Percentiles rank a stretch among this genome's conserved stretches.
Conservation (phyloP, 2,888 invertebrate species). For the Atrina japonica region DNA sequence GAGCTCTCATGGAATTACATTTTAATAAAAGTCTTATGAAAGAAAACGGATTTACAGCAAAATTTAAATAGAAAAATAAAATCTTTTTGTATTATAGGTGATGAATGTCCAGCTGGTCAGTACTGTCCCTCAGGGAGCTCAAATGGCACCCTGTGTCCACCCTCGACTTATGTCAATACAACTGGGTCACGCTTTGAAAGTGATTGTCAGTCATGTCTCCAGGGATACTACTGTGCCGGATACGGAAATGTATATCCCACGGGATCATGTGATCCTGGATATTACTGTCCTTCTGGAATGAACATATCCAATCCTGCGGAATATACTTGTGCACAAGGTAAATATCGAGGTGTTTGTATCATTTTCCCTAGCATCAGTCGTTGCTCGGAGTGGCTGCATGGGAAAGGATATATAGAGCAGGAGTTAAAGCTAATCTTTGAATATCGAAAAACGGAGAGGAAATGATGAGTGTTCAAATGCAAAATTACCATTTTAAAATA, state of each 20-base stretch:
- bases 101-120: constrained; percentile 68
- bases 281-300: constrained; percentile 76
- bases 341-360: no score
- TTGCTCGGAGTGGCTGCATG: no score
- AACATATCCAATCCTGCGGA: constrained; percentile 66
- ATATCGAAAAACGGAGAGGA: no score
- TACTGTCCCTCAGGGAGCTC: constrained; percentile 68
- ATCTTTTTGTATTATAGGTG: constrained; percentile 56
- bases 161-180: constrained; percentile 74
- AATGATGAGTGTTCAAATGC: no score
- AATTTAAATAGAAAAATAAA: no score
- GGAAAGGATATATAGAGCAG: no score
- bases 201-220: constrained; percentile 74
- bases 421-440: no score
- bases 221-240: constrained; percentile 75
- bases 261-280: constrained; percentile 71
- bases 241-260: constrained; percentile 70
- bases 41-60: no score
- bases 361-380: constrained; percentile 28
- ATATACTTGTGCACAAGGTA: constrained; percentile 75
- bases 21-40: no score
- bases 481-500: no score
- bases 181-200: constrained; percentile 63
- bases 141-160: constrained; percentile 73
- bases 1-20: no score